Evolutionary conservation across 1,140 invertebrate genomes (phyloP), one percentile per base, ranked within the genome.

Genomic region (Drosophila sturtevanti): DNA sequence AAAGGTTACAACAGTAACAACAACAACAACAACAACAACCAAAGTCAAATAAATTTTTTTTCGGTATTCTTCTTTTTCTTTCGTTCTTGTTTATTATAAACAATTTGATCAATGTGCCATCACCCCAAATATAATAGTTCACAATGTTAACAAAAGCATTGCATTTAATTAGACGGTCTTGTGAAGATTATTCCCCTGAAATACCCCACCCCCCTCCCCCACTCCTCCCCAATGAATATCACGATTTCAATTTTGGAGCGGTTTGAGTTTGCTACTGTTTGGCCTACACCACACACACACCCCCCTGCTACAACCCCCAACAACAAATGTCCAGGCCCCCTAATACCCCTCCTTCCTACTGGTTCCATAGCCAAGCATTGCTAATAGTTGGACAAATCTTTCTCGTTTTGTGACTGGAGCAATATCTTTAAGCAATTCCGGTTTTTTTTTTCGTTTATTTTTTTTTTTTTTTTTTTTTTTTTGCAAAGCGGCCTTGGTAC

Each of bases 401-500:
- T 27, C 54, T 56, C 24, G 24, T 56, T 27, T 10, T 56, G 54
- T 34, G 24, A 56, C 24, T 56, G 31, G 54, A 56, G 24, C 24
- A 56, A 56, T 56, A 27, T 56, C 31, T 27, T 56, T 14, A 27
- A 56, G 22, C 14, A 16, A 56, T 56, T 34, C 54, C 54, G 54
- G 54, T 56, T 56, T 51, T 34, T 27, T 6, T n/a, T 24, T 24
- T 4, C 4, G 1, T 24, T 24, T 24, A 2, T 1, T 24, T 24
- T 1, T 24, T 24, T 24, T 4, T 24, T 24, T 24, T 24, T 24
- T 24, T 1, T 24, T 24, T 1, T 24, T 24, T 24, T 24, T 24
- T 24, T 4, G 24, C 9, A 34, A 56, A 56, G 54, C 54, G 54
- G 54, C 54, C 54, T 56, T 56, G 54, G 24, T 56, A 56, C 31